Base-by-base conservation (phyloP, 2,797 vertebrate species). In the Intellagama lesueurii region DNA sequence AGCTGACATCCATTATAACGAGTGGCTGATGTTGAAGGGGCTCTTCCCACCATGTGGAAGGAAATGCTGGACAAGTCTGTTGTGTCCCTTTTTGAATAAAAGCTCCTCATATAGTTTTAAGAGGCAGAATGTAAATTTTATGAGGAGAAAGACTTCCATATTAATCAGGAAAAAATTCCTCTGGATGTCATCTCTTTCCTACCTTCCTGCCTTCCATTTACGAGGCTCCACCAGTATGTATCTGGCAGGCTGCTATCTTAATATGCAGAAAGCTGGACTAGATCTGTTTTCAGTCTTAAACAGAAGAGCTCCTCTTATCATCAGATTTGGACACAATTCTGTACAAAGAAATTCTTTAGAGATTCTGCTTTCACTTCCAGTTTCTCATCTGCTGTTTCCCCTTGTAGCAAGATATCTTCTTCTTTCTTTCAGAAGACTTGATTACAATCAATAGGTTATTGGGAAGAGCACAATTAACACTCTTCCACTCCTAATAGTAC, bases 381-480 rank as follows among this genome's bases (percentile, higher is more conserved):
- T 93, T 92, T 89, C 86, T 86, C 80, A 1, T 80, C 73, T 89
- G 0, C 73, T 92, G 30, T 89, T 93, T 73, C 35, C 80, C 85
- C 81, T 40, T 91, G 91, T 90, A 76, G 52, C 0, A 22, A 90
- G 80, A 93, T 93, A 95, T 92, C 94, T 88, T 9, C 92, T 95
- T 93, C 91, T 93, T 93, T 90, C 94, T 96, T 91, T 19, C 32
- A 92, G 94, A 94, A 95, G 92, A 95, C 92, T 96, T 94, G 94
- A 95, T 96, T 94, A 92, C 92, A 96, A 97, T 95, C 96, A 93
- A 86, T 94, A 90, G 94, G 88, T 95, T 96, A 96, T 94, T 96
- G 95, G 95, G 92, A 96, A 96, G 91, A 47, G 78, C 92, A 95
- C 96, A 96, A 91, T 97, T 96, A 97, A 94, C 93, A 91, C 92